phyloP scores from a whole-genome alignment of 2,888 invertebrate genomes.

The Aethes cnicana region DNA sequence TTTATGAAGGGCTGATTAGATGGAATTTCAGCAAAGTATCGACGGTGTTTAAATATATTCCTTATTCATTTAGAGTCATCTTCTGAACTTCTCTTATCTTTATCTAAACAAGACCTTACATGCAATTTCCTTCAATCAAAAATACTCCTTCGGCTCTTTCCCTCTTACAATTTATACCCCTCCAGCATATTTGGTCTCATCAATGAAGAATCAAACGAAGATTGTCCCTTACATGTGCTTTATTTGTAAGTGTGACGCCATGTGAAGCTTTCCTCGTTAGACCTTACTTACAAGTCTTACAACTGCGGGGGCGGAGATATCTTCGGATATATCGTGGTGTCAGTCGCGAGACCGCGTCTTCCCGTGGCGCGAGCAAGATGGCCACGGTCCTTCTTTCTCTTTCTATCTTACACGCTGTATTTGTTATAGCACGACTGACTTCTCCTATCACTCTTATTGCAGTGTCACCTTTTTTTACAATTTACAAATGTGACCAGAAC shows the following conservation, averaged over 20 bases:
- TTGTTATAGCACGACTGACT: conserved; percentile 52
- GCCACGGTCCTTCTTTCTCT: conserved; percentile 64
- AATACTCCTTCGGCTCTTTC: neutral
- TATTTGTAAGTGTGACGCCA: conserved; percentile 26
- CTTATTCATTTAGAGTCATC: no score
- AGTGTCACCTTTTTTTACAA: no score
- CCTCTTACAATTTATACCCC: neutral
- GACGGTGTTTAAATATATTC: no score
- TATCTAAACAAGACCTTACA: no score
- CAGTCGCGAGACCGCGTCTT: conserved; percentile 58
- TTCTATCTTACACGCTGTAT: conserved; percentile 57
- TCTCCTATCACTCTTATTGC: conserved; percentile 39
- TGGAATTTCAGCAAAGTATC: no score
- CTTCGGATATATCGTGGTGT: conserved; percentile 40
- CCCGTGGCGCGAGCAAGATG: conserved; percentile 79
- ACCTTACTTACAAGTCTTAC: conserved; percentile 8
- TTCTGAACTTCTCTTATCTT: no score
- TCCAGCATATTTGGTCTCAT: conserved; percentile 26
- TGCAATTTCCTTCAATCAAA: neutral
- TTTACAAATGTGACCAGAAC: no score
- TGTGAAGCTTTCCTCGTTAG: conserved; percentile 30
- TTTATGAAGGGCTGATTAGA: no score
- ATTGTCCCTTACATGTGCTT: conserved; percentile 23
- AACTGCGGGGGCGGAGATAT: conserved; percentile 9
- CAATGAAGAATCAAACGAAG: conserved; percentile 6